These are phyloP conservation scores for Drosophila watanabei DNA, from an alignment of 1,140 invertebrate genomes.

Conservation along the genomic window DNA sequence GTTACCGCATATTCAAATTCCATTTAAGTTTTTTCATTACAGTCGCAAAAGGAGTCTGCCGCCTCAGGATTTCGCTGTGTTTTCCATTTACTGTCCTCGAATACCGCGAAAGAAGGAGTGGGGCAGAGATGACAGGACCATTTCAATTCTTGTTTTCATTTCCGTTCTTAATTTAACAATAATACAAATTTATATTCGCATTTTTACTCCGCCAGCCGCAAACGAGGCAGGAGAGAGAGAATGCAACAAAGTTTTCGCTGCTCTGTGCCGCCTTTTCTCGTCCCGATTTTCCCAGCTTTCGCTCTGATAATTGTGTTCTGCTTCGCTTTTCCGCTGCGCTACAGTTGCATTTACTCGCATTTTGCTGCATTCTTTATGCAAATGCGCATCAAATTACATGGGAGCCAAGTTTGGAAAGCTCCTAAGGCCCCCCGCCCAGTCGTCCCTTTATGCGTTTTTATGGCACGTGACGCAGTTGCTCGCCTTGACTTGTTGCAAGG, in stretches of 20 bases:
- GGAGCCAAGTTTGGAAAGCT: conserved; percentile 38
- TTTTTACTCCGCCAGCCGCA: conserved; percentile 50
- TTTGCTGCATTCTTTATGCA: conserved; percentile 71
- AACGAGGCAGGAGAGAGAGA: conserved; percentile 34
- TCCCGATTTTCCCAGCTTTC: conserved; percentile 19
- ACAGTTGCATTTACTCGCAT: conserved; percentile 58
- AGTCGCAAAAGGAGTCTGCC: conserved; percentile 36
- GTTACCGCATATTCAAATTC: conserved; percentile 63
- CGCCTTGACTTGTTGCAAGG: conserved; percentile 51
- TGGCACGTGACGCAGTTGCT: conserved; percentile 72
- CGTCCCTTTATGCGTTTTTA: conserved; percentile 69
- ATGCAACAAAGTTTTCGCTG: conserved; percentile 44
- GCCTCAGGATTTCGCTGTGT: conserved; percentile 55
- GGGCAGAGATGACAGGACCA: conserved; percentile 40
- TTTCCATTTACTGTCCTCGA: conserved; percentile 48
- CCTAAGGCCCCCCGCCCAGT: conserved; percentile 42
- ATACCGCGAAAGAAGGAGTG: background rate
- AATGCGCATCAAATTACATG: conserved; percentile 74
- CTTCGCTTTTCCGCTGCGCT: conserved; percentile 43
- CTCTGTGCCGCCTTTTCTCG: conserved; percentile 7
- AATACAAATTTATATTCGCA: conserved; percentile 70
- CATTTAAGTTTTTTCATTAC: conserved; percentile 80
- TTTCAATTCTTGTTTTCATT: conserved; percentile 78
- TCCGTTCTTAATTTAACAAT: conserved; percentile 77
- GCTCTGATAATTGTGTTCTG: conserved; percentile 60